Percentiles rank a stretch among this genome's conserved stretches.
Evolutionary conservation across 1,140 invertebrate species (phyloP).

Genomic region (Hylyphantes graminicola): DNA sequence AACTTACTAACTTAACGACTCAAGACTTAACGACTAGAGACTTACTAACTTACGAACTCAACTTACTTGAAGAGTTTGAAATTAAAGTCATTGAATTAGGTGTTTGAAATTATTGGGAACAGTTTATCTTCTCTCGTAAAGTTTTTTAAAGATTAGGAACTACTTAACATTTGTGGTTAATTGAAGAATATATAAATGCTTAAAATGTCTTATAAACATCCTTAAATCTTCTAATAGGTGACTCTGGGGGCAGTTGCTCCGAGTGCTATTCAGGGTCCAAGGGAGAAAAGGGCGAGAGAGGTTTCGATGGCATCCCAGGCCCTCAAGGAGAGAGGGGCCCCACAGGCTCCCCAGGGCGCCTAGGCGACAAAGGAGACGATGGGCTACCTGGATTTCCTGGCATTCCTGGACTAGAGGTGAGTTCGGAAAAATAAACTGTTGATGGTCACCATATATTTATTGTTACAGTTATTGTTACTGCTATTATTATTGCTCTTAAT

Average conservation of each 20-base stretch:
- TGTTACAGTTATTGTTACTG: no score
- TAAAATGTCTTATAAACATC: neutral
- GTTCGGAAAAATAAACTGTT: neutral
- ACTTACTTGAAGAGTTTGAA: no score
- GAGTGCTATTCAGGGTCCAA: conserved; percentile 76
- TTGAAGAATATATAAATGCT: neutral
- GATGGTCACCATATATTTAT: no score
- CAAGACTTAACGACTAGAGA: no score
- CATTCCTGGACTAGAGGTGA: conserved; percentile 30
- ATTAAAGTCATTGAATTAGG: no score
- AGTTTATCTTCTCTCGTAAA: no score
- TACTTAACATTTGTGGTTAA: neutral
- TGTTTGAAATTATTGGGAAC: no score
- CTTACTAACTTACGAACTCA: no score
- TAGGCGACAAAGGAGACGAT: conserved; percentile 73
- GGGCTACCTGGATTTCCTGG: conserved; percentile 73
- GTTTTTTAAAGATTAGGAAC: no score
- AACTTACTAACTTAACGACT: no score
- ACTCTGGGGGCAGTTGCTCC: conserved; percentile 62
- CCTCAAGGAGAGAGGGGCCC: conserved; percentile 70
- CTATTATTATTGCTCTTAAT: no score
- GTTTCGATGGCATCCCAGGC: conserved; percentile 76
- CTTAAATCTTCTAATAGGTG: neutral
- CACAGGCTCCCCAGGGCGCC: conserved; percentile 70
- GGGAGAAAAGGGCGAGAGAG: conserved; percentile 74